A percentile compares a stretch with the other conserved stretches of the same genome.
Conservation (phyloP, 2,113 vertebrate species). For the Triplophysa siluroides region DNA sequence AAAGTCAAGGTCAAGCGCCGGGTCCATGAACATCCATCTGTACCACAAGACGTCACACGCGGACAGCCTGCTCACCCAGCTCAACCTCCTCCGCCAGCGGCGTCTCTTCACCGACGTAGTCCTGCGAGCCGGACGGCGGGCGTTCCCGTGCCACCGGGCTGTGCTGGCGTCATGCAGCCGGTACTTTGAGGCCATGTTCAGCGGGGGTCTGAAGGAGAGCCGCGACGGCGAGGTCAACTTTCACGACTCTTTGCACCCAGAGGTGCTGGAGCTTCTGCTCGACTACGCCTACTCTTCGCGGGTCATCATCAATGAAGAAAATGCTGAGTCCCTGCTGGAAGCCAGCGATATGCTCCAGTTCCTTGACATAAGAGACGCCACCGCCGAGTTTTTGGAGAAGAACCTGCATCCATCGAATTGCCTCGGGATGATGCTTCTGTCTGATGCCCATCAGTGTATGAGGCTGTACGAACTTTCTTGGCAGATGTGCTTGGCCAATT, state of each 20-base stretch:
- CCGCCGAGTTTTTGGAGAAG: conserved; percentile 81
- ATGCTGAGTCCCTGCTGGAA: conserved; percentile 81
- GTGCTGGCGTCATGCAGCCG: conserved; percentile 83
- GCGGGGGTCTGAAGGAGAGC: conserved; percentile 78
- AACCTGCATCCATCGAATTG: conserved; percentile 83
- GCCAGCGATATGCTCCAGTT: conserved; percentile 86
- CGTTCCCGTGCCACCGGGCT: conserved; percentile 79
- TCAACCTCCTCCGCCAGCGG: conserved; percentile 80
- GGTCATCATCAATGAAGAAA: conserved; percentile 82
- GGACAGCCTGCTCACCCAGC: conserved; percentile 76
- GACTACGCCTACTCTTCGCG: conserved; percentile 83
- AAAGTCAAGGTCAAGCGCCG: conserved; percentile 83
- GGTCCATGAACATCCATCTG: conserved; percentile 77
- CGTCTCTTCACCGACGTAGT: conserved; percentile 80
- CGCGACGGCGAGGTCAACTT: conserved; percentile 79
- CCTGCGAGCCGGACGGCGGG: conserved; percentile 74
- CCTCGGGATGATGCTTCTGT: conserved; percentile 84
- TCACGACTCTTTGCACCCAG: conserved; percentile 79
- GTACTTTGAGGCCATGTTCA: conserved; percentile 86
- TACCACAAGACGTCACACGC: conserved; percentile 81
- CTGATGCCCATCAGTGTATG: conserved; percentile 80
- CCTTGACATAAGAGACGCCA: conserved; percentile 81
- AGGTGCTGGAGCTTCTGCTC: conserved; percentile 81
- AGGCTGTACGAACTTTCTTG: conserved; percentile 80
- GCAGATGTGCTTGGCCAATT: conserved; percentile 81